Evolutionary conservation across 2,113 vertebrate genomes (phyloP).

Genomic region (Potamarius usumacintae): DNA sequence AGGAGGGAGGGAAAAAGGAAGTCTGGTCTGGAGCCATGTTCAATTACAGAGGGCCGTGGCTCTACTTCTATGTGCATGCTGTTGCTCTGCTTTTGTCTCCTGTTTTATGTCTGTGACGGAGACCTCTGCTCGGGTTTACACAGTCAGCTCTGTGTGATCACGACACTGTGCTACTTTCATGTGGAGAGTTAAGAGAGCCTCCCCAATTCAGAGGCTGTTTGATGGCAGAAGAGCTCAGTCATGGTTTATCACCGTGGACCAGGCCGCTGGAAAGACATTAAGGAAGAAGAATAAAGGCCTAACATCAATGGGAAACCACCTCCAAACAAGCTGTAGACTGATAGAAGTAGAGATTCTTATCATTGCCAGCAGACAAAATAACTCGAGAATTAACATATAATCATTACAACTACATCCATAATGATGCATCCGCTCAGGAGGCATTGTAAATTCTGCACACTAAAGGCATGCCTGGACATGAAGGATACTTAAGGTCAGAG

Average conservation of each 20-base stretch:
- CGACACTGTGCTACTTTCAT: slow-evolving; percentile 68
- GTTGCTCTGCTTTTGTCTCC: slow-evolving; percentile 63
- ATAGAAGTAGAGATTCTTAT: slow-evolving; percentile 17
- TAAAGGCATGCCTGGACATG: neutral
- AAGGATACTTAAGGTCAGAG: neutral
- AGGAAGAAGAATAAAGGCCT: slow-evolving; percentile 30
- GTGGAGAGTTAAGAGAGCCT: slow-evolving; percentile 63
- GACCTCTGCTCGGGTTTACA: slow-evolving; percentile 60
- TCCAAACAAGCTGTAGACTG: slow-evolving; percentile 25
- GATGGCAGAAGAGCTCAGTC: slow-evolving; percentile 67
- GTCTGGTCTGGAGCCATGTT: slow-evolving; percentile 62
- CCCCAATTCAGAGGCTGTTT: slow-evolving; percentile 71
- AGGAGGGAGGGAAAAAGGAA: slow-evolving; percentile 28
- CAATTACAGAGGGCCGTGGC: slow-evolving; percentile 65
- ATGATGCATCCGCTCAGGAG: neutral
- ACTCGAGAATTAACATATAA: neutral
- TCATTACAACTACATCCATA: neutral
- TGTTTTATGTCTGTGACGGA: slow-evolving; percentile 66
- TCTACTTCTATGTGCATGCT: slow-evolving; percentile 31
- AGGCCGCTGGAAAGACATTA: slow-evolving; percentile 60
- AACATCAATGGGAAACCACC: slow-evolving; percentile 38
- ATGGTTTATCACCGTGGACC: slow-evolving; percentile 60
- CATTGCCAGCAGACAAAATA: slow-evolving; percentile 8
- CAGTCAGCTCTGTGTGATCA: slow-evolving; percentile 59
- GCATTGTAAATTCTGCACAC: slow-evolving; percentile 2